Evolutionary conservation across 2,113 vertebrate species (phyloP), one percentile per base, ranked within the genome.

Genomic region (Spermophilus dauricus): DNA sequence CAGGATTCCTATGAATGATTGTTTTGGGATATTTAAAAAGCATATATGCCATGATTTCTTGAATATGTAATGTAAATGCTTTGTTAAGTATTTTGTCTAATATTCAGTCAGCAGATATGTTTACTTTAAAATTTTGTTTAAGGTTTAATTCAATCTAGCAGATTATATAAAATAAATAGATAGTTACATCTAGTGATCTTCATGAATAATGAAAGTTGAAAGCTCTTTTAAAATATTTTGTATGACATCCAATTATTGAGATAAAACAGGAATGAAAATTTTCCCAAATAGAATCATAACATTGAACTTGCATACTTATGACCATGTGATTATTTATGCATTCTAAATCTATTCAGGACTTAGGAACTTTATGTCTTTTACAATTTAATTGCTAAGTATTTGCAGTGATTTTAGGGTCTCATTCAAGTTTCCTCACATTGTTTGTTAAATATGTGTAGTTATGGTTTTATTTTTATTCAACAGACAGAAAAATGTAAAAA

Each of bases 301-400:
- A 61, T 58, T 58, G 34, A 83, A 86, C 89, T 58, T 42, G 22
- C 67, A 17, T 56, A 4, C 56, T 87, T 90, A 67, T 42, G 70
- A 84, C 24, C 69, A 6, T 84, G 30, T 73, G 76, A 77, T 77
- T 95, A 82, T 70, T 92, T 90, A 90, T 92, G 34, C 20, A 80
- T 82, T 56, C 61, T 9, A 78, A 83, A 85, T 63, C 12, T 67
- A 48, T 72, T 82, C 58, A n/a, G 39, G 5, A 56, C 10, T 37
- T 70, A n/a, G 8, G 11, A 2, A 4, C 77, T 94, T 86, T 78
- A 58, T 53, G 4, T n/a, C 5, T 51, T 34, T 88, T 39, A 65
- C 2, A 90, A 78, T 73, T 78, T 72, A 76, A 53, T 56, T 42
- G 12, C 6, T 87, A 51, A 65, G 1, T 17, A 82, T 8, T 24